These are phyloP conservation scores for Caranx ignobilis DNA, from an alignment of 2,113 vertebrate genomes.

Conservation along the genomic window DNA sequence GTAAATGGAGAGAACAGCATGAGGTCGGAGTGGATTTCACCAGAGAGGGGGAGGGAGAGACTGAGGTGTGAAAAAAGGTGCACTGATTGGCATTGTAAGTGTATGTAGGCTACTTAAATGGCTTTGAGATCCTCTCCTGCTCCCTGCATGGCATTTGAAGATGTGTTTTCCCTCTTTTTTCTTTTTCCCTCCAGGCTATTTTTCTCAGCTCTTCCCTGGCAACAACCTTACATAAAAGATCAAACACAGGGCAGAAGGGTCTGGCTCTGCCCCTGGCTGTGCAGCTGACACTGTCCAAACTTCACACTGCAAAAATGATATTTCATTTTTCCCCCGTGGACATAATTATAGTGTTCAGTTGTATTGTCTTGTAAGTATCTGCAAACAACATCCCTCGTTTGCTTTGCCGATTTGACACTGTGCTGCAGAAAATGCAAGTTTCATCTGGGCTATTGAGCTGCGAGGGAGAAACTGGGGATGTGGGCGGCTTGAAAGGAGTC, in stretches of 20 bases:
- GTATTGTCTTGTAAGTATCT: not conserved
- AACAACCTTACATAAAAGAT: constrained; percentile 52
- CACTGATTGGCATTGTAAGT: constrained; percentile 55
- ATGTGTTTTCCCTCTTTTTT: not conserved
- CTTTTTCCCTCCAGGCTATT: constrained; percentile 28
- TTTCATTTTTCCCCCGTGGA: no score
- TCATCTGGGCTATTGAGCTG: constrained; percentile 21
- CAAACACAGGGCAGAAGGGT: constrained; percentile 7
- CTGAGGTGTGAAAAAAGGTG: constrained; percentile 6
- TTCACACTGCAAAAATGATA: not conserved
- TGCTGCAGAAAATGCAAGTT: constrained; percentile 14
- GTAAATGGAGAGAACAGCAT: constrained; percentile 48
- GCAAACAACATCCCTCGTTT: constrained; percentile 1
- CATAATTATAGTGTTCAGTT: not conserved
- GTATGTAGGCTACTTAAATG: constrained; percentile 13
- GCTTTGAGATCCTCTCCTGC: not conserved
- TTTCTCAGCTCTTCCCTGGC: constrained; percentile 38
- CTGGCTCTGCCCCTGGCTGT: constrained; percentile 3
- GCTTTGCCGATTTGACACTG: constrained; percentile 7
- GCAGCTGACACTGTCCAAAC: constrained; percentile 5
- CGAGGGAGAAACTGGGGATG: constrained; percentile 46
- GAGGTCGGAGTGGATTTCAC: constrained; percentile 42
- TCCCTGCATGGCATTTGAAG: not conserved
- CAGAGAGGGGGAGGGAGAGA: not conserved
- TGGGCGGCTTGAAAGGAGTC: constrained; percentile 34